phyloP scores from a whole-genome alignment of 2,113 vertebrate species.

The Peromyscus maniculatus region DNA sequence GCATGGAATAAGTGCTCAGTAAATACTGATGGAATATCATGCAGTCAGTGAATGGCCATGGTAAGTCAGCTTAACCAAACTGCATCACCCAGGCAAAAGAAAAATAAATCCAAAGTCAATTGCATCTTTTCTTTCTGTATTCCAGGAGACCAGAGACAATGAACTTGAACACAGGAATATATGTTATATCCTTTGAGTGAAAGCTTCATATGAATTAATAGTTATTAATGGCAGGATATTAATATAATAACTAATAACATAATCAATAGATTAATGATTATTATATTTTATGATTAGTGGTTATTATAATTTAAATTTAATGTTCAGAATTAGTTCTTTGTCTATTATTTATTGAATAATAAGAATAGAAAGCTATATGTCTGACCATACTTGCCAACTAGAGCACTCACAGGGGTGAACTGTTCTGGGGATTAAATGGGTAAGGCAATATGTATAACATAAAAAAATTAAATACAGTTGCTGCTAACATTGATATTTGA shows the following conservation, averaged over 20 bases:
- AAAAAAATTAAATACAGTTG: conserved; percentile 70
- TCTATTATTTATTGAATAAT: background rate
- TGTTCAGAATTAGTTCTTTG: conserved; percentile 31
- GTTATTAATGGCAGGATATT: background rate
- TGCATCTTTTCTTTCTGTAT: background rate
- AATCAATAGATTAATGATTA: background rate
- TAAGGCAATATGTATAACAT: conserved; percentile 44
- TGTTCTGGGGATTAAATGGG: conserved; percentile 62
- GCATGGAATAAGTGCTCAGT: background rate
- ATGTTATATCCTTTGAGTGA: background rate
- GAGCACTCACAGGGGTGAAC: conserved; percentile 31
- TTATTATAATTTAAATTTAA: conserved; percentile 8
- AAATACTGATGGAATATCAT: background rate
- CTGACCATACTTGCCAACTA: background rate
- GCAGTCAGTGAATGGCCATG: background rate
- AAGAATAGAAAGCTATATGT: background rate
- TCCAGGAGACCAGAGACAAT: conserved; percentile 35
- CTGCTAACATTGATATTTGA: conserved; percentile 45
- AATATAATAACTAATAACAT: background rate
- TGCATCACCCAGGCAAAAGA: background rate
- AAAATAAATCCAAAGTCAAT: conserved; percentile 23
- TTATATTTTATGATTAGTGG: background rate
- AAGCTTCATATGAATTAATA: background rate
- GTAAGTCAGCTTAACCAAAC: background rate
- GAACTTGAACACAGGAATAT: background rate